Evolutionary conservation across 2,888 invertebrate genomes (phyloP).

Genomic region (Agelastica alni): DNA sequence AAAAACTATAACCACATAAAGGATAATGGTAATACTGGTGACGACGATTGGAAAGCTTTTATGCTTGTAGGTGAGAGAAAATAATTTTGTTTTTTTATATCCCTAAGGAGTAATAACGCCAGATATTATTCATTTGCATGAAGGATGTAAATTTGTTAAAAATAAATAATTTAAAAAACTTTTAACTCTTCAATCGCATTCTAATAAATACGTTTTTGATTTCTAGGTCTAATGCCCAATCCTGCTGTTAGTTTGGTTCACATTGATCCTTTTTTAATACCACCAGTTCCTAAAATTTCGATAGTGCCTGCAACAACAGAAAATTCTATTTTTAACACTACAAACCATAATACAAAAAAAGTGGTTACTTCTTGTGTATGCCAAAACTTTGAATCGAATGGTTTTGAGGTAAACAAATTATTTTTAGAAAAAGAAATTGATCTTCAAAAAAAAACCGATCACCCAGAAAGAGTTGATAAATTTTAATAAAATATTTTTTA

Average conservation of each 20-base stretch:
- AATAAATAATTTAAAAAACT: no score
- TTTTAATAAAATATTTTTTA: no score
- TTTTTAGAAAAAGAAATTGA: no score
- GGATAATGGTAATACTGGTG: slow-evolving; percentile 24
- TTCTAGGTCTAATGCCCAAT: slow-evolving; percentile 60
- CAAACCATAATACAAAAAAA: slow-evolving; percentile 23
- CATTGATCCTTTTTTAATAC: slow-evolving; percentile 60
- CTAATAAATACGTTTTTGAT: no score
- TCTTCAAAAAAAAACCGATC: no score
- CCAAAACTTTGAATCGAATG: slow-evolving; percentile 23
- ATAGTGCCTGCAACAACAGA: slow-evolving; percentile 46
- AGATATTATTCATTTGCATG: no score
- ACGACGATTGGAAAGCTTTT: slow-evolving; percentile 67
- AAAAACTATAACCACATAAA: slow-evolving; percentile 27
- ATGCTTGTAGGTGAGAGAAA: slow-evolving; percentile 64
- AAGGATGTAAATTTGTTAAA: no score
- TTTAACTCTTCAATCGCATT: no score
- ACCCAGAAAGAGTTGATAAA: no score
- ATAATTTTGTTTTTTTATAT: no score
- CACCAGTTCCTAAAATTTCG: slow-evolving; percentile 41
- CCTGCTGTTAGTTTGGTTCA: slow-evolving; percentile 65
- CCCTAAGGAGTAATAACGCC: no score
- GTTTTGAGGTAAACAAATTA: slow-evolving; percentile 24
- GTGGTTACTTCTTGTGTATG: slow-evolving; percentile 34
- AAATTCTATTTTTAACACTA: slow-evolving; percentile 32